Percentiles rank a stretch among this genome's conserved stretches.
Evolutionary conservation across 2,113 vertebrate genomes (phyloP).

Genomic region (Motacilla alba): DNA sequence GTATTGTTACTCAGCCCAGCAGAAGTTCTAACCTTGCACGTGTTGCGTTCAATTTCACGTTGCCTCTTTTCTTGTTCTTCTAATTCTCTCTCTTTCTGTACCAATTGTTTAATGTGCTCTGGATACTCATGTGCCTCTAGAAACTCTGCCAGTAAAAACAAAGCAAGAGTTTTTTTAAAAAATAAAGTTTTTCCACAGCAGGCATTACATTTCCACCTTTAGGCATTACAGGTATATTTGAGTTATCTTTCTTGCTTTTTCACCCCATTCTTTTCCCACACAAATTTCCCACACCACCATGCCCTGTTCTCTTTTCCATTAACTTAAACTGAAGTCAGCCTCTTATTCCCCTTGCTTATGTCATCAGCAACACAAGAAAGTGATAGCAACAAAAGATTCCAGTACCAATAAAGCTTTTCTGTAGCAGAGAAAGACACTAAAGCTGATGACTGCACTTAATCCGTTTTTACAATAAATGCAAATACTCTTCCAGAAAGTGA

Average conservation of each 20-base stretch:
- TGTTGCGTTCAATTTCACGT: constrained; percentile 96
- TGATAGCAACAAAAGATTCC: not conserved
- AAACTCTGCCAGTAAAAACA: constrained; percentile 80
- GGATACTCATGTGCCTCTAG: constrained; percentile 89
- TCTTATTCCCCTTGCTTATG: not conserved
- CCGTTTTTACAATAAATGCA: not conserved
- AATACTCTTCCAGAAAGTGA: not conserved
- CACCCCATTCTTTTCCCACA: not conserved
- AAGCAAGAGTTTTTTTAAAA: not conserved
- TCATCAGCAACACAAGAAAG: not conserved
- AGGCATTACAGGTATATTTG: not conserved
- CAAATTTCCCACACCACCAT: not conserved
- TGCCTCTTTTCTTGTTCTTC: constrained; percentile 98
- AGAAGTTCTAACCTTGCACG: constrained; percentile 88
- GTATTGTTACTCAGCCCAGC: not conserved
- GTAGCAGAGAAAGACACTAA: not conserved
- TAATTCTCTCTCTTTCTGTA: constrained; percentile 92
- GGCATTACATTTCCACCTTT: not conserved
- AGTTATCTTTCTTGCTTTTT: not conserved
- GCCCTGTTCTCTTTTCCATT: not conserved
- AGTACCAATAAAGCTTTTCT: not conserved
- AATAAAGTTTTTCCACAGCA: not conserved
- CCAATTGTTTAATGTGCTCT: constrained; percentile 90
- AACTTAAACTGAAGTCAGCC: not conserved
- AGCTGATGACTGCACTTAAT: not conserved